Conservation (phyloP, 1,140 invertebrate species). For the Philaenus spumarius region DNA sequence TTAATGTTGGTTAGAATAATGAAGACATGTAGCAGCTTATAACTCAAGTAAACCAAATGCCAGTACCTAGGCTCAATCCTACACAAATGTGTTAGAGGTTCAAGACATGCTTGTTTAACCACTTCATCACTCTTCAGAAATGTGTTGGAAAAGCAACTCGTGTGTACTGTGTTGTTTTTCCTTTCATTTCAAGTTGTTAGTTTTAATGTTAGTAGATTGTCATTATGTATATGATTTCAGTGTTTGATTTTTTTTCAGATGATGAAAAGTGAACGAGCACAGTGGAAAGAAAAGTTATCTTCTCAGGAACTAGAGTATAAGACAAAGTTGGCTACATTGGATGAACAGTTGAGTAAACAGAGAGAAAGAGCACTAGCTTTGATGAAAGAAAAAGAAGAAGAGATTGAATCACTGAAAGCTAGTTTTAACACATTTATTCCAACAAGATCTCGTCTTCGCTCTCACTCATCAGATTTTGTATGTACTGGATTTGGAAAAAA, state of each 20-base stretch:
- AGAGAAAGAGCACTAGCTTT: conserved; percentile 66
- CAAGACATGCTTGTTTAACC: no score
- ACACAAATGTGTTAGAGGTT: no score
- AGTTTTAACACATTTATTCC: conserved; percentile 48
- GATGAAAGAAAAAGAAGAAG: conserved; percentile 72
- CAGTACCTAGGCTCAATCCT: no score
- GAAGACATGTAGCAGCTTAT: no score
- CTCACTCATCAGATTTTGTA: conserved; percentile 19
- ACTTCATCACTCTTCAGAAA: no score
- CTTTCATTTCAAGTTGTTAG: no score
- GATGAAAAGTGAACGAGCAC: conserved; percentile 49
- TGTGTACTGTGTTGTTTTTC: no score
- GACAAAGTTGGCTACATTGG: conserved; percentile 52
- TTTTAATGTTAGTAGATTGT: background rate
- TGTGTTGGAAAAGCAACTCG: no score
- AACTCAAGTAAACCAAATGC: no score
- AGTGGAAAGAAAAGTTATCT: conserved; percentile 49
- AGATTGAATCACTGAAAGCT: conserved; percentile 58
- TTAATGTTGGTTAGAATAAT: no score
- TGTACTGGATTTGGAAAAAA: background rate
- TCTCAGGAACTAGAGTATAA: conserved; percentile 49
- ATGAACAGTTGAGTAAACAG: conserved; percentile 70
- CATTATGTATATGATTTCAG: background rate
- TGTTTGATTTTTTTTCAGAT: conserved; percentile 28
- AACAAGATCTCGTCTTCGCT: background rate